Conservation (phyloP, 2,797 vertebrate genomes). For the Pseudochaenichthys georgianus region DNA sequence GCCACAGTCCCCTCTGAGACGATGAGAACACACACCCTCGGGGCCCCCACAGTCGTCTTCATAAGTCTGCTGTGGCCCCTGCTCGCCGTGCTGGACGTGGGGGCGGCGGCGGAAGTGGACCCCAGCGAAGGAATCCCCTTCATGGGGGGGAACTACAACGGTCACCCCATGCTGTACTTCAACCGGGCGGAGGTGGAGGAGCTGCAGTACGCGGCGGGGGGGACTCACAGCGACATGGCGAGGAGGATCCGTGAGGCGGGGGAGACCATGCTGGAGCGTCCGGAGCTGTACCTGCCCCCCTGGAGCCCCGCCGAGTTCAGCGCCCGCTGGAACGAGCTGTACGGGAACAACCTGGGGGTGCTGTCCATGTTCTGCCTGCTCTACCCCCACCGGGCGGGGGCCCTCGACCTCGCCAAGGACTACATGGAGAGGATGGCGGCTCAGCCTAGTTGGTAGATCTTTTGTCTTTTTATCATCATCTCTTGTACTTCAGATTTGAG, state of each 20-base stretch:
- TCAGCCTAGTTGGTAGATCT: conserved; percentile 99
- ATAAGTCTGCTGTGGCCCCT: conserved; percentile 89
- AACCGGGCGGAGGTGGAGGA: conserved; percentile 86
- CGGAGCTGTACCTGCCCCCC: conserved; percentile 94
- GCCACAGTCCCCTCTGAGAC: conserved; percentile 89
- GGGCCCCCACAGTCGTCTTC: conserved; percentile 97
- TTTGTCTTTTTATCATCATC: conserved; percentile 72
- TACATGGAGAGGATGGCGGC: conserved; percentile 99
- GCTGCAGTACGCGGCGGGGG: conserved; percentile 85
- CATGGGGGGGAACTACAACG: conserved; percentile 93
- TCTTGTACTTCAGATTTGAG: neutral
- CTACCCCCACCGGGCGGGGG: conserved; percentile 93
- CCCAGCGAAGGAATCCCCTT: conserved; percentile 89
- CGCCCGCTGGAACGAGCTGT: conserved; percentile 97
- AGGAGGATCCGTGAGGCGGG: conserved; percentile 89
- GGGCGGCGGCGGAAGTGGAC: conserved; percentile 71
- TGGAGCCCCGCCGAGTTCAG: conserved; percentile 94
- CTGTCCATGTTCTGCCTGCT: conserved; percentile 97
- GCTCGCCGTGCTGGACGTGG: conserved; percentile 57
- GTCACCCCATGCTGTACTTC: conserved; percentile 98
- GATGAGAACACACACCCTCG: conserved; percentile 96
- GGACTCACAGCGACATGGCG: conserved; percentile 89
- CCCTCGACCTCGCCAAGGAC: conserved; percentile 91
- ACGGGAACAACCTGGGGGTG: conserved; percentile 97
- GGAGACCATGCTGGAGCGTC: conserved; percentile 92